phyloP scores from a whole-genome alignment of 2,797 vertebrate genomes.

The Xiphorhynchus erythropygius region DNA sequence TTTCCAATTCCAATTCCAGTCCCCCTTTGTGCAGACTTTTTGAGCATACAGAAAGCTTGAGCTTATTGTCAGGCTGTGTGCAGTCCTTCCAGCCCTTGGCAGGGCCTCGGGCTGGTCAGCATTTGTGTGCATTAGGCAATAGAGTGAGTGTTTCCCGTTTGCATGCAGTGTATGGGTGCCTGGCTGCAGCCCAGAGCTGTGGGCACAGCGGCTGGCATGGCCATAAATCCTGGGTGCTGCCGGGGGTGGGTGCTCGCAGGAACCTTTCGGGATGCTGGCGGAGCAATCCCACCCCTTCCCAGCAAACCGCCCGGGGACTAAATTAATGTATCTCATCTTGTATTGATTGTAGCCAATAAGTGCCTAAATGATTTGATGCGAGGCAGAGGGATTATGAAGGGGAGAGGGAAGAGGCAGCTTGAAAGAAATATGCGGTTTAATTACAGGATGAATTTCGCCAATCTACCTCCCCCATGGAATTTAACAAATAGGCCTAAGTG shows the following conservation, averaged over 20 bases:
- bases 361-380: slow-evolving; percentile 77
- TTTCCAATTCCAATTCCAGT: neutral
- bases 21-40: neutral
- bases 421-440: slow-evolving; percentile 81
- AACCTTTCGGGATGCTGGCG: slow-evolving; percentile 33
- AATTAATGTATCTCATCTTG: slow-evolving; percentile 79
- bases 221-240: slow-evolving; percentile 8
- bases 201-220: neutral
- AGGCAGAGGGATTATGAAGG: slow-evolving; percentile 72
- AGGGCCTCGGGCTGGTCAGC: slow-evolving; percentile 33
- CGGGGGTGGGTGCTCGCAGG: neutral
- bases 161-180: slow-evolving; percentile 33
- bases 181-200: slow-evolving; percentile 66
- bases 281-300: slow-evolving; percentile 70
- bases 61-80: slow-evolving; percentile 25
- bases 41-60: slow-evolving; percentile 3
- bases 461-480: slow-evolving; percentile 73
- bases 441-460: slow-evolving; percentile 78
- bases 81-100: neutral
- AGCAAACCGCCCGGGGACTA: slow-evolving; percentile 73
- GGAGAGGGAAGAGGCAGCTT: slow-evolving; percentile 55
- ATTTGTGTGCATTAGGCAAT: slow-evolving; percentile 66
- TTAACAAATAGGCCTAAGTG: slow-evolving; percentile 82
- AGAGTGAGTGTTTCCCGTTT: slow-evolving; percentile 56
- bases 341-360: slow-evolving; percentile 84